Evolutionary conservation across 2,888 invertebrate species (phyloP).

Genomic region (Caenorhabditis macrosperma): DNA sequence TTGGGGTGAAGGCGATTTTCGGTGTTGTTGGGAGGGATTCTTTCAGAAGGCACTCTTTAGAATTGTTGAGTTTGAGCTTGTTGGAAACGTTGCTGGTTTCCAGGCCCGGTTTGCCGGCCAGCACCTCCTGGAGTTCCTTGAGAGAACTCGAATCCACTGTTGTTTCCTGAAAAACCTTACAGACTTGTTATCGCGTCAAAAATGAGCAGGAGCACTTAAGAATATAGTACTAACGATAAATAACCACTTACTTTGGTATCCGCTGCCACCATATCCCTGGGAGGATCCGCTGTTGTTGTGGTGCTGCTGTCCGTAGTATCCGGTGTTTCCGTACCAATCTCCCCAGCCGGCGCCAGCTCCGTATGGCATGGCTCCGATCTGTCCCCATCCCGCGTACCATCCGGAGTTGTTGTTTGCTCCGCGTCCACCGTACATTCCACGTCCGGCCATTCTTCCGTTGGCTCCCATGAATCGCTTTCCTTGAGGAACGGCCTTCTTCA

Average conservation of each 20-base stretch:
- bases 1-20: conserved; percentile 24
- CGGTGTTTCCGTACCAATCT: conserved; percentile 71
- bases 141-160: conserved; percentile 62
- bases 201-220: too few species aligned
- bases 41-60: conserved; percentile 51
- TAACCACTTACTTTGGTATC: conserved; percentile 44
- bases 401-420: conserved; percentile 61
- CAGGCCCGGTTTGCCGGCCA: conserved; percentile 50
- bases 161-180: conserved; percentile 53
- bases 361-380: conserved; percentile 74
- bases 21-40: conserved; percentile 25
- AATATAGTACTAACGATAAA: too few species aligned
- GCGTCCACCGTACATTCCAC: conserved; percentile 65
- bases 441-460: conserved; percentile 59
- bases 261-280: conserved; percentile 42
- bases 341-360: conserved; percentile 66
- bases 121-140: conserved; percentile 57
- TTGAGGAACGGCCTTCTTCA: conserved; percentile 80
- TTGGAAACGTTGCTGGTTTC: conserved; percentile 59
- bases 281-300: conserved; percentile 57
- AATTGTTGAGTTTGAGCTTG: conserved; percentile 69
- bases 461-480: conserved; percentile 68
- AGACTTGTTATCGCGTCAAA: not conserved
- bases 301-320: conserved; percentile 64
- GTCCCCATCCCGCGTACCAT: conserved; percentile 68